phyloP scores from a whole-genome alignment of 1,140 invertebrate species.

The Diabrotica undecimpunctata region DNA sequence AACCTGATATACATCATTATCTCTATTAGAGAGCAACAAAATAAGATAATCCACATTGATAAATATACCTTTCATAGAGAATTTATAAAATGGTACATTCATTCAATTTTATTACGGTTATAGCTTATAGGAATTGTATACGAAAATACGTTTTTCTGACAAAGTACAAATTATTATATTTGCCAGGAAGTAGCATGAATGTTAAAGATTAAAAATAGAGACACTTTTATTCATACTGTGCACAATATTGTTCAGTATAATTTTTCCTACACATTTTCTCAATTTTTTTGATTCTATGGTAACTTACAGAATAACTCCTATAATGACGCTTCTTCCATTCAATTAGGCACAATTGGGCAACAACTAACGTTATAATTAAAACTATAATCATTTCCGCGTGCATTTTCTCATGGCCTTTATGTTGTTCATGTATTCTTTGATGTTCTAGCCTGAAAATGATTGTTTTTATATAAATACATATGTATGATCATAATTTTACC shows the following conservation, averaged over 20 bases:
- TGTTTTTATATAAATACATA: constrained; percentile 33
- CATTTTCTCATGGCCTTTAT: constrained; percentile 95
- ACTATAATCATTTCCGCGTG: constrained; percentile 96
- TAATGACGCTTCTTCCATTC: constrained; percentile 94
- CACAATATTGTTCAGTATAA: background rate
- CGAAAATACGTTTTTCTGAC: too few species aligned
- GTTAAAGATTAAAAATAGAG: background rate
- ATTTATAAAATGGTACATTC: too few species aligned
- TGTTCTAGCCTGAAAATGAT: constrained; percentile 69
- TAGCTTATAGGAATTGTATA: too few species aligned
- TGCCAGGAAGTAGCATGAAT: too few species aligned
- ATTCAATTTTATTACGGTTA: too few species aligned
- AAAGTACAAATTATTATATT: too few species aligned
- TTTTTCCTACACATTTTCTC: too few species aligned
- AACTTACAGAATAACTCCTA: constrained; percentile 86
- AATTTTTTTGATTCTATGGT: constrained; percentile 19
- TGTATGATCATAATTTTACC: constrained; percentile 47
- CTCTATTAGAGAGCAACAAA: too few species aligned
- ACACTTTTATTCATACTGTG: background rate
- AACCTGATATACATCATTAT: too few species aligned
- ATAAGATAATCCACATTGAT: too few species aligned
- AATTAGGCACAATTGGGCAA: constrained; percentile 87
- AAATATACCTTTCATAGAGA: too few species aligned
- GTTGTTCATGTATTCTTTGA: constrained; percentile 82
- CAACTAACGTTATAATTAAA: constrained; percentile 78